phyloP scores from a whole-genome alignment of 2,113 vertebrate genomes.

The Dipodomys spectabilis region DNA sequence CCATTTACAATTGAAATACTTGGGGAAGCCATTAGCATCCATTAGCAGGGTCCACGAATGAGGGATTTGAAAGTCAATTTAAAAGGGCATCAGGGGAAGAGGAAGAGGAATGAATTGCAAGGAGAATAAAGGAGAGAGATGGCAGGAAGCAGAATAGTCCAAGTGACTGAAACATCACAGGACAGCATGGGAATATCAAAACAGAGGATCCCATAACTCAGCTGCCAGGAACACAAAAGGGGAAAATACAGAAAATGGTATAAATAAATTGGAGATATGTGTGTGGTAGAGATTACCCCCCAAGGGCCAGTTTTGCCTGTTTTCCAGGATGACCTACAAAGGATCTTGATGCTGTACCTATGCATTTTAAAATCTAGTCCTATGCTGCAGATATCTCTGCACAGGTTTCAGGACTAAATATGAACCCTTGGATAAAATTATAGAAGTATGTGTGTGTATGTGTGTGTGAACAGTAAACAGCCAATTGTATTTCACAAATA shows the following conservation, averaged over 20 bases:
- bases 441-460: too few species aligned
- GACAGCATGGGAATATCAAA: too few species aligned
- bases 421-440: not conserved
- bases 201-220: not conserved
- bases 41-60: slow-evolving; percentile 59
- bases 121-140: not conserved
- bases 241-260: not conserved
- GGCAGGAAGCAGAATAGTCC: not conserved
- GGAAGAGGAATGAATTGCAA: not conserved
- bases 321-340: not conserved
- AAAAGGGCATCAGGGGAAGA: not conserved
- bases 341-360: not conserved
- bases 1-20: slow-evolving; percentile 70
- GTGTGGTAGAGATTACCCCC: not conserved
- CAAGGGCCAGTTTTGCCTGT: not conserved
- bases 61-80: slow-evolving; percentile 49
- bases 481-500: not conserved
- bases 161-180: not conserved
- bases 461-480: not conserved
- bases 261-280: not conserved
- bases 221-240: not conserved
- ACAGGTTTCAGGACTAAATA: not conserved
- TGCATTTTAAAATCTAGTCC: not conserved
- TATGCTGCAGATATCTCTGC: not conserved
- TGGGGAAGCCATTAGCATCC: slow-evolving; percentile 71